A percentile compares a stretch with the other conserved stretches of the same genome.
Evolutionary conservation across 1,140 invertebrate species (phyloP).

Genomic region (Pseudomyrmex concolor): DNA sequence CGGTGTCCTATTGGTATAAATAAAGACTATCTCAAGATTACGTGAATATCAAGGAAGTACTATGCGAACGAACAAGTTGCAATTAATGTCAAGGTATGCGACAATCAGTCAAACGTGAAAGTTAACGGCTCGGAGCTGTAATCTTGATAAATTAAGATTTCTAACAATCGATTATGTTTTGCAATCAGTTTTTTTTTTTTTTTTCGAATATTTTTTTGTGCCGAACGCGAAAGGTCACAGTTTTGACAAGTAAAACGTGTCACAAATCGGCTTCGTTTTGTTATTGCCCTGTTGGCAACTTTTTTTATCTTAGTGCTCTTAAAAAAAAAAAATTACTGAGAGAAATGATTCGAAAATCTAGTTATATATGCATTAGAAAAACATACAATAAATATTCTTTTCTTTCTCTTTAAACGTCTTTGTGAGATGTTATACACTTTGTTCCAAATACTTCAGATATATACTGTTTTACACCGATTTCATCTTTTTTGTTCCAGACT

Average conservation of each 20-base stretch:
- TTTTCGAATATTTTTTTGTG: background rate
- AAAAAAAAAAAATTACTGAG: too few relatives aligned
- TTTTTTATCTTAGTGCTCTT: background rate
- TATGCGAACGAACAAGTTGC: slow-evolving; percentile 27
- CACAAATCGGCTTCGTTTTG: too few relatives aligned
- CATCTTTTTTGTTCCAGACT: too few relatives aligned
- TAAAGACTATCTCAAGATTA: slow-evolving; percentile 1
- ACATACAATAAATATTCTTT: too few relatives aligned
- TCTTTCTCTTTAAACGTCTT: too few relatives aligned
- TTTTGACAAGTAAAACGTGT: background rate
- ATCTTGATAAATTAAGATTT: slow-evolving; percentile 27
- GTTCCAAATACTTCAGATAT: too few relatives aligned
- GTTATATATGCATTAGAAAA: too few relatives aligned
- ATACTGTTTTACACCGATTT: too few relatives aligned
- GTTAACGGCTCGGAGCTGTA: background rate
- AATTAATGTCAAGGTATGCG: slow-evolving; percentile 45
- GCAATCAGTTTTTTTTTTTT: background rate
- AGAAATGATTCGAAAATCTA: too few relatives aligned
- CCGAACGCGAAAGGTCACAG: background rate
- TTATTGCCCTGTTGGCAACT: too few relatives aligned
- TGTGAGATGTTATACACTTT: too few relatives aligned
- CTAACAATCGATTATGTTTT: background rate
- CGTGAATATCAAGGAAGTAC: slow-evolving; percentile 30
- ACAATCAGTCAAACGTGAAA: slow-evolving; percentile 20
- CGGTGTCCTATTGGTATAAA: background rate